Base-by-base conservation (phyloP, 1,140 invertebrate species). In the Radopholus similis region DNA sequence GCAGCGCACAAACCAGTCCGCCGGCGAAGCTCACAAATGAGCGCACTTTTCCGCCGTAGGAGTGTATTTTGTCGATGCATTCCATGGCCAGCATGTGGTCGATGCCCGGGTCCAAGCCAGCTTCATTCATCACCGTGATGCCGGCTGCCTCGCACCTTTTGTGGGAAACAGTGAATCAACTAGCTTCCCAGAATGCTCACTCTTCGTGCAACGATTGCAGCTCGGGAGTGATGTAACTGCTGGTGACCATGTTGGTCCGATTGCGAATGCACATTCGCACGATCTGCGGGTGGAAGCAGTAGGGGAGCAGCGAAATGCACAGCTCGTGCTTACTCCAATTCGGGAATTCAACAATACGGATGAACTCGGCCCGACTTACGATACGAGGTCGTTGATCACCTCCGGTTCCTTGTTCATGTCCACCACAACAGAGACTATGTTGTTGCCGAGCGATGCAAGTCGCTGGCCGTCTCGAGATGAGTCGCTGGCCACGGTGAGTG, bases 1-100 rank as follows among this genome's bases (percentile, higher is more conserved):
- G n/a, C n/a, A n/a, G n/a, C n/a, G n/a, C n/a, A n/a, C n/a, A n/a
- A n/a, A n/a, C n/a, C 32, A 97, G 83, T 78, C 90, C 96, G 64
- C 96, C 96, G 81, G 95, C 98, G 84, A 91, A 99, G 0, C 93
- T 96, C 0, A 95, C 88, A 83, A 97, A 98, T 1, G 93, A 95
- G 54, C 38, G 55, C 63, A 87, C 86, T 77, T 86, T 86, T 57
- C 87, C 87, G 9, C 85, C 94, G 83, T 85, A 89, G 83, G 85
- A 87, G 83, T 87, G 90, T 83, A 88, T 88, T 75, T 95, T 89
- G 81, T 97, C 92, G 71, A 99, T 95, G 82, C 91, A 95, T 83
- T 99, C 93, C 83, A 97, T 88, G 0, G 96, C 96, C 53, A 99
- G 83, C 49, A 99, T 86, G 84, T 99, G 96, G 83, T 99, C 96